These are phyloP conservation scores for Ormyrus thymus DNA, from an alignment of 2,888 invertebrate species.

Conservation along the genomic window DNA sequence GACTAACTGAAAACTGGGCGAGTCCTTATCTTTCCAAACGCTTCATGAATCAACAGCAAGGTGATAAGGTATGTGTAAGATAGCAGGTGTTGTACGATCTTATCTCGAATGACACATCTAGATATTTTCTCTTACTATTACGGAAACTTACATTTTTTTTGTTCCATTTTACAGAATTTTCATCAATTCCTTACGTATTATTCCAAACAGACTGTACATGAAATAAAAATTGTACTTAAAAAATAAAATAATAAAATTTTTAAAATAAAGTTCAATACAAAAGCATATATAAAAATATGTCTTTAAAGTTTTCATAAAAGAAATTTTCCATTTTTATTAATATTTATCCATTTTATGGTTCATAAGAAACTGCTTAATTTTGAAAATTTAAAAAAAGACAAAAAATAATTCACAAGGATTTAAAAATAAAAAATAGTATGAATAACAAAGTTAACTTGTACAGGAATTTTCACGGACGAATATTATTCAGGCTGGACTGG, in stretches of 20 bases:
- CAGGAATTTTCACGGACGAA: slow-evolving; percentile 34
- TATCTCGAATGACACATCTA: slow-evolving; percentile 43
- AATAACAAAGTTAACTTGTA: not conserved
- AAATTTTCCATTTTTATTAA: slow-evolving; percentile 3
- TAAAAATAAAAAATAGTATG: not conserved
- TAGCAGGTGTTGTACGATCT: slow-evolving; percentile 52
- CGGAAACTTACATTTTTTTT: not conserved
- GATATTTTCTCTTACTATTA: slow-evolving; percentile 31
- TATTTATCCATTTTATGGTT: not conserved
- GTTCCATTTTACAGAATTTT: not conserved
- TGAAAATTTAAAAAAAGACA: slow-evolving; percentile 1
- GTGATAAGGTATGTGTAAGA: slow-evolving; percentile 62
- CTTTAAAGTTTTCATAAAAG: not conserved
- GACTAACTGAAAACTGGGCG: slow-evolving; percentile 45
- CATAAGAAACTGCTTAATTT: slow-evolving; percentile 11
- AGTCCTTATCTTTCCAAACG: slow-evolving; percentile 53
- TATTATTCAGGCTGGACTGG: slow-evolving; percentile 8
- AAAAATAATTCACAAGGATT: not conserved
- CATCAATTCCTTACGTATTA: not conserved
- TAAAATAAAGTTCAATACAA: too few species aligned
- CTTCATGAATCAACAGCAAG: slow-evolving; percentile 66
- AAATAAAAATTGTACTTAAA: not conserved
- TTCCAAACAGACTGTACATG: not conserved
- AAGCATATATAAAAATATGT: too few species aligned
- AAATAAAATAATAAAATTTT: too few species aligned